Evolutionary conservation across 2,888 invertebrate species (phyloP), one percentile per base, ranked within the genome.

Genomic region (Plemyria rubiginata): DNA sequence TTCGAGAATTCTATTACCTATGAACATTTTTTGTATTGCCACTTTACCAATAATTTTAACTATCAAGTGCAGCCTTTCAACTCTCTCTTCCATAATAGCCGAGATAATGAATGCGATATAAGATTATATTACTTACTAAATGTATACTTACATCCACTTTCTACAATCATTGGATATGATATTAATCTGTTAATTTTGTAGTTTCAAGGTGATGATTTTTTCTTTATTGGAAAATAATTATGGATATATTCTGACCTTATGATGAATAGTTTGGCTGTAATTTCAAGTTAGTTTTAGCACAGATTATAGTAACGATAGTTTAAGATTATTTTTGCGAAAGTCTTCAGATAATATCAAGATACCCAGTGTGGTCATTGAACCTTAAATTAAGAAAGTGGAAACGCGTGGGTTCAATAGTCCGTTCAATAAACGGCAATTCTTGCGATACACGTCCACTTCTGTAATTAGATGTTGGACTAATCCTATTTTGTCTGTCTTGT

Each of bases 401-500:
- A 43, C 16, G 11, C 45, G 45, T 45, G 29, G 9, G 13, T 28
- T 36, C 32, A 45, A 46, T 15, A 43, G 13, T 15, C 13, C 15
- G 53, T 54, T 57, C 43, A 57, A 9, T 48, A 52, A 49, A 52
- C 49, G 28, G 22, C 46, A 52, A 57, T 43, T 52, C 46, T 54
- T 38, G 48, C 48, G 38, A 48, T 53, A 11, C 36, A 43, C 2
- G 46, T 32, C 45, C n/a, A n/a, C n/a, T 38, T 32, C 15, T 52
- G 16, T 52, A 52, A 52, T 52, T 12, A 53, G 53, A 28, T 69
- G 32, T 58, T 50, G 49, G 13, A 43, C 16, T 57, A 58, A 53
- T 60, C 58, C 43, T 52, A 36, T 50, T 62, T 59, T 62, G 54
- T 36, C 62, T 36, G 38, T n/a, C 2, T 11, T 11, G 7, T 8